These are phyloP conservation scores for Odontothrips loti DNA, from an alignment of 2,888 invertebrate species.

Conservation along the genomic window DNA sequence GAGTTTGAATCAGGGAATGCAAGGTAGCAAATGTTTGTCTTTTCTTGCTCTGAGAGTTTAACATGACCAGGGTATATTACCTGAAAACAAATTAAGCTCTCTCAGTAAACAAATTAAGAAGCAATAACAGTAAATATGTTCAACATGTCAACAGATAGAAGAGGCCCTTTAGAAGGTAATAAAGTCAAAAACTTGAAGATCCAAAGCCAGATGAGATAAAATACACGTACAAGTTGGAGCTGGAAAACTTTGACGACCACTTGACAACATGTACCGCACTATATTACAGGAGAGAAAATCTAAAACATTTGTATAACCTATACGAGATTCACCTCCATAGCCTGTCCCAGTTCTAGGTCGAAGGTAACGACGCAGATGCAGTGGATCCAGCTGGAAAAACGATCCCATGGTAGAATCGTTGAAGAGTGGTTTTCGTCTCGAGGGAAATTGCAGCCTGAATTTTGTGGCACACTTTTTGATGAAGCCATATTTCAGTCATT, in stretches of 20 bases:
- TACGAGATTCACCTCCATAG: slow-evolving; percentile 69
- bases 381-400: slow-evolving; percentile 90
- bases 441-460: background rate
- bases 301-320: background rate
- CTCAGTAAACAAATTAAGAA: background rate
- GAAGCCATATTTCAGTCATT: background rate
- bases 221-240: background rate
- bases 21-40: slow-evolving; percentile 92
- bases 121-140: too few species aligned
- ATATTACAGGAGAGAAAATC: background rate
- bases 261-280: too few species aligned
- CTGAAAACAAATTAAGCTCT: slow-evolving; percentile 47
- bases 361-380: slow-evolving; percentile 98
- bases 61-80: slow-evolving; percentile 78
- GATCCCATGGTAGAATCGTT: slow-evolving; percentile 54
- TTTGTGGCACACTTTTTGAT: background rate
- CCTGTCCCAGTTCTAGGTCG: slow-evolving; percentile 96
- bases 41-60: slow-evolving; percentile 75
- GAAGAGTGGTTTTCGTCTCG: background rate
- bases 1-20: slow-evolving; percentile 99
- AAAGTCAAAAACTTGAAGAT: background rate
- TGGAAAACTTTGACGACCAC: background rate
- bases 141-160: too few species aligned
- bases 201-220: background rate
- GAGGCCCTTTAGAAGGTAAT: background rate